Conservation (phyloP, 1,140 invertebrate species). For the Pogonognathellus flavescens region DNA sequence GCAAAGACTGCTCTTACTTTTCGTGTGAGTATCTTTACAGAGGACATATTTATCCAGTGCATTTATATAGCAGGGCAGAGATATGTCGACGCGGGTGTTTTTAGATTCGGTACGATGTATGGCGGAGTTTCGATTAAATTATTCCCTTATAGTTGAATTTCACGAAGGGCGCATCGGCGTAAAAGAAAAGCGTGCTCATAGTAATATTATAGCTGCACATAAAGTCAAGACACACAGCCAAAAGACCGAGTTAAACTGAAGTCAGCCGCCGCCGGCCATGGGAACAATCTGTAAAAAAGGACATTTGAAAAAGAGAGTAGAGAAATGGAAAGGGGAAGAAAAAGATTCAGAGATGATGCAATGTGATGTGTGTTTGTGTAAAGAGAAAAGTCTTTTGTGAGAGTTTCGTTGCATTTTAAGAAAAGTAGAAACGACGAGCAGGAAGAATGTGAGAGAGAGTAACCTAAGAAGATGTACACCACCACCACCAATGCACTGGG, state of each 20-base stretch:
- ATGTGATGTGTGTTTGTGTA: slow-evolving; percentile 16
- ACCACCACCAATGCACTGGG: no score
- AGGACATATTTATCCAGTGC: not conserved
- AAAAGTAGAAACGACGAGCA: slow-evolving; percentile 1
- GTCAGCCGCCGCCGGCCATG: slow-evolving; percentile 35
- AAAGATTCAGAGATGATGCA: slow-evolving; percentile 32
- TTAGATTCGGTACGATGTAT: not conserved
- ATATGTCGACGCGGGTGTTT: not conserved
- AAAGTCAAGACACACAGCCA: slow-evolving; percentile 6
- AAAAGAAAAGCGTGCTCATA: not conserved
- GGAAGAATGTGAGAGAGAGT: not conserved
- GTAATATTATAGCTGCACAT: not conserved
- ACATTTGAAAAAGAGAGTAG: not conserved
- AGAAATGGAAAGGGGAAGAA: slow-evolving; percentile 31
- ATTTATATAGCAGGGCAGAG: not conserved
- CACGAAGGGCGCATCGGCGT: slow-evolving; percentile 6
- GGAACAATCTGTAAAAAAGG: slow-evolving; percentile 15
- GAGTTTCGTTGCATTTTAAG: slow-evolving; percentile 38
- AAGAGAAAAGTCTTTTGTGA: slow-evolving; percentile 10
- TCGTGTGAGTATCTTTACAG: not conserved
- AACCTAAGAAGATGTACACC: no score
- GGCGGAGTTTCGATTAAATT: slow-evolving; percentile 7
- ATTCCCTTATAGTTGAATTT: slow-evolving; percentile 5
- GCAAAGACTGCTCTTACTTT: not conserved
- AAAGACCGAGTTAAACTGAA: slow-evolving; percentile 17